Conservation (phyloP, 2,888 invertebrate species). For the Dryomyza anilis region DNA sequence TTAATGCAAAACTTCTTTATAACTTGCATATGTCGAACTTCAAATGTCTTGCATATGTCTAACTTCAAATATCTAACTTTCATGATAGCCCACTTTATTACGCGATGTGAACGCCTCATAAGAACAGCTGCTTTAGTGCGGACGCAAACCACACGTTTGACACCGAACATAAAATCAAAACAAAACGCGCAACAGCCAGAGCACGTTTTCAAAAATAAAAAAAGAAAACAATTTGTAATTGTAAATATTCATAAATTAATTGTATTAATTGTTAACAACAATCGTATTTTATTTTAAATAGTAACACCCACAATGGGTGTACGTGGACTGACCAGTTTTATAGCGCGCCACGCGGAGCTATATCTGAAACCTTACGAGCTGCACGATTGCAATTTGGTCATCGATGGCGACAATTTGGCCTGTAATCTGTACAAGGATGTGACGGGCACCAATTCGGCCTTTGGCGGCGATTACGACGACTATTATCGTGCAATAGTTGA, state of each 20-base stretch:
- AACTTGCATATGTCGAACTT: too few species aligned
- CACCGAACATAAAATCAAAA: background rate
- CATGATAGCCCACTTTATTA: too few species aligned
- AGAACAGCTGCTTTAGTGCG: too few species aligned
- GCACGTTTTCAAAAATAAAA: background rate
- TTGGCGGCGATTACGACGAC: conserved; percentile 86
- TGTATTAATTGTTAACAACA: background rate
- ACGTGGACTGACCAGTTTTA: conserved; percentile 81
- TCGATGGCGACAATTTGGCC: conserved; percentile 81
- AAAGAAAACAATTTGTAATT: background rate
- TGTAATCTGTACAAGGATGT: conserved; percentile 71
- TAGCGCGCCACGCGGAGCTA: conserved; percentile 68
- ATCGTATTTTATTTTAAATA: background rate
- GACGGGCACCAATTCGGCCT: conserved; percentile 70
- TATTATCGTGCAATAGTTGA: conserved; percentile 69
- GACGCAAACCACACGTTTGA: too few species aligned
- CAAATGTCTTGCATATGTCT: too few species aligned
- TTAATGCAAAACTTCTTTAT: too few species aligned
- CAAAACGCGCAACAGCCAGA: background rate
- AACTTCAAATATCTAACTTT: too few species aligned
- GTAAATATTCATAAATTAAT: background rate
- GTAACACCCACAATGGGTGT: conserved; percentile 75
- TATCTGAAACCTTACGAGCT: conserved; percentile 71
- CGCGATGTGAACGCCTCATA: too few species aligned
- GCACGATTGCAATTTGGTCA: conserved; percentile 72